These are phyloP conservation scores for Tolypeutes matacus DNA, from an alignment of 2,797 vertebrate genomes.

Conservation along the genomic window DNA sequence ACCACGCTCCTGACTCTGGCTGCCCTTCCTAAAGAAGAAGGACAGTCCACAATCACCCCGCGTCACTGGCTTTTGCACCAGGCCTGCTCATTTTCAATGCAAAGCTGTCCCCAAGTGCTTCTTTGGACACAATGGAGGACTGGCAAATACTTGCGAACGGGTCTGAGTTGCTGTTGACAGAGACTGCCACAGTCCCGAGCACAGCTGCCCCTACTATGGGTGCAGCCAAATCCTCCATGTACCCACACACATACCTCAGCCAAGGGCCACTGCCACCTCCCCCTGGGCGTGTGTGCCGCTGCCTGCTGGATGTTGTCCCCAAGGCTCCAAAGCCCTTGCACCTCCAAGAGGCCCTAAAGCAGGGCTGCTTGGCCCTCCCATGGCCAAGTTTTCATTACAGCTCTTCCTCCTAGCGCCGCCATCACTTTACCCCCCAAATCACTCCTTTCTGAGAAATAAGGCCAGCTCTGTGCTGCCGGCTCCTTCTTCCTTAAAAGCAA, in stretches of 20 bases:
- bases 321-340: neutral
- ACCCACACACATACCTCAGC: neutral
- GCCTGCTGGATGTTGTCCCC: neutral
- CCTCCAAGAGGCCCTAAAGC: too few relatives aligned
- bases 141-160: neutral
- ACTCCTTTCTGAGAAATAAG: neutral
- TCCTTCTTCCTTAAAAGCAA: neutral
- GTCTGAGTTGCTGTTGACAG: neutral
- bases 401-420: neutral
- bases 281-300: neutral
- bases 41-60: neutral
- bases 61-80: neutral
- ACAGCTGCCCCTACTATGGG: neutral
- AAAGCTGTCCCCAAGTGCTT: neutral
- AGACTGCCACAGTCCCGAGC: accelerated
- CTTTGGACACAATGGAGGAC: neutral
- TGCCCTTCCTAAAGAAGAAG: neutral
- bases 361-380: neutral
- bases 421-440: neutral
- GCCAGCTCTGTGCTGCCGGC: neutral
- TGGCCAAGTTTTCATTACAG: neutral
- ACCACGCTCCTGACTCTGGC: accelerated
- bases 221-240: neutral
- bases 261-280: accelerated
- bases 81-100: neutral